These are phyloP conservation scores for Chelon labrosus DNA, from an alignment of 2,797 vertebrate genomes.

Conservation along the genomic window DNA sequence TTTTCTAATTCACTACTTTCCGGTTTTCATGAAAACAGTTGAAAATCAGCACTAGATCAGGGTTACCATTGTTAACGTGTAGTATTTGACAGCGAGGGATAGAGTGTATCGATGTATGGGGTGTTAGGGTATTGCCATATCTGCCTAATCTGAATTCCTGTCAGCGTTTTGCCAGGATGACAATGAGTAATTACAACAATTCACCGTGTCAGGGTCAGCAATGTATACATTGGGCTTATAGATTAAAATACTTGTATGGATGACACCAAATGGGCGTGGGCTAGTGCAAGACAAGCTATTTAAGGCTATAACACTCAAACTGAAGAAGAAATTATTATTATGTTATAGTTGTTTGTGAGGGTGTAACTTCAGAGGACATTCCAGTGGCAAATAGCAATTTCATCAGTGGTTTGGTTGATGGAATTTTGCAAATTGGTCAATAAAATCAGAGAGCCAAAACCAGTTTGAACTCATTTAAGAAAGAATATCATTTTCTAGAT, in stretches of 20 bases:
- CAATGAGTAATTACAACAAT: slow-evolving; percentile 32
- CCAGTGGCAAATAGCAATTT: not conserved
- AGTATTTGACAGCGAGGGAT: not conserved
- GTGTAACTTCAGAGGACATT: not conserved
- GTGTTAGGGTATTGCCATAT: slow-evolving; percentile 15
- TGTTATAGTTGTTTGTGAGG: not conserved
- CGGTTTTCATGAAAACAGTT: not conserved
- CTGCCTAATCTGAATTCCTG: slow-evolving; percentile 42
- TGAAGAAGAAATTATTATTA: not conserved
- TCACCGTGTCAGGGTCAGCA: slow-evolving; percentile 18
- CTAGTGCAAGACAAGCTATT: not conserved
- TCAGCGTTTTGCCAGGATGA: slow-evolving; percentile 21
- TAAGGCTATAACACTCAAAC: not conserved
- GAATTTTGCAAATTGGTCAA: not conserved
- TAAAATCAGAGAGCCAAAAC: too few relatives aligned
- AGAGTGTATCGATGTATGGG: not conserved
- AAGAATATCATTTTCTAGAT: not conserved
- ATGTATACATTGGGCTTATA: slow-evolving; percentile 16
- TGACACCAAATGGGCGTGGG: slow-evolving; percentile 2
- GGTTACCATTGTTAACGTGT: not conserved
- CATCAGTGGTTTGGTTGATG: not conserved
- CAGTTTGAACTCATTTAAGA: not conserved
- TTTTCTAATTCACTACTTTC: not conserved
- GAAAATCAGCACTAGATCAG: not conserved
- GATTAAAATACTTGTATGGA: slow-evolving; percentile 5